These are phyloP conservation scores for Cyprinodon diabolis DNA, from an alignment of 2,797 vertebrate species.

Conservation along the genomic window DNA sequence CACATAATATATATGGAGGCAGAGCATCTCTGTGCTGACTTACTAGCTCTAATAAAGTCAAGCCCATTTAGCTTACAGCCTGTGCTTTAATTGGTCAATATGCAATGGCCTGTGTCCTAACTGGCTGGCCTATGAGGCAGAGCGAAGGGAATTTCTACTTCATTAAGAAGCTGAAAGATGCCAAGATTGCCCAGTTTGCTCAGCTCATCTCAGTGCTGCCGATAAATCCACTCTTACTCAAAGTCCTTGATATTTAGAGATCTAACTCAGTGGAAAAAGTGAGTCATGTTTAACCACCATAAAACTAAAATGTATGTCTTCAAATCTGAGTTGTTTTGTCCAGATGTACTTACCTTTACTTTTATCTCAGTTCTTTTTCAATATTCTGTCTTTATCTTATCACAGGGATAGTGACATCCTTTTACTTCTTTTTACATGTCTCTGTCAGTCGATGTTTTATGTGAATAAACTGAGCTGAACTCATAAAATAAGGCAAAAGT, in stretches of 20 bases:
- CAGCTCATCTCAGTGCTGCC: slow-evolving; percentile 42
- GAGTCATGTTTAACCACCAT: slow-evolving; percentile 34
- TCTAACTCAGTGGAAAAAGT: slow-evolving; percentile 31
- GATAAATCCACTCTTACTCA: slow-evolving; percentile 56
- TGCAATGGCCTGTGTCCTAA: slow-evolving; percentile 59
- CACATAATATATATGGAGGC: slow-evolving; percentile 3
- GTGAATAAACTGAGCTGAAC: slow-evolving; percentile 27
- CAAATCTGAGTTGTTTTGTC: slow-evolving; percentile 8
- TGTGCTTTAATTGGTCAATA: slow-evolving; percentile 67
- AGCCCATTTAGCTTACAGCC: slow-evolving; percentile 54
- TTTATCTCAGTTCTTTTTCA: slow-evolving; percentile 14
- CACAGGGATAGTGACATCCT: slow-evolving; percentile 18
- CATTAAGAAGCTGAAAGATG: slow-evolving; percentile 62
- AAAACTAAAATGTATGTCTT: slow-evolving; percentile 9
- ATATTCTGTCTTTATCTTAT: slow-evolving; percentile 33
- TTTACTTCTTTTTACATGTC: slow-evolving; percentile 26
- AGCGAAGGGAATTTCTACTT: slow-evolving; percentile 66
- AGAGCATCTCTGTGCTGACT: slow-evolving; percentile 26
- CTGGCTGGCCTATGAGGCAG: slow-evolving; percentile 61
- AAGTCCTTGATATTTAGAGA: slow-evolving; percentile 60
- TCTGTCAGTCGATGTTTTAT: slow-evolving; percentile 33
- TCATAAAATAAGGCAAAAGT: slow-evolving; percentile 28
- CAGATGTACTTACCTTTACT: slow-evolving; percentile 10
- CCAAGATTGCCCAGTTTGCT: slow-evolving; percentile 47
- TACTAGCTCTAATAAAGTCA: slow-evolving; percentile 64